A percentile compares a stretch with the other conserved stretches of the same genome.
phyloP scores from a whole-genome alignment of 2,888 invertebrate species.

The Sarcophaga rosellei region DNA sequence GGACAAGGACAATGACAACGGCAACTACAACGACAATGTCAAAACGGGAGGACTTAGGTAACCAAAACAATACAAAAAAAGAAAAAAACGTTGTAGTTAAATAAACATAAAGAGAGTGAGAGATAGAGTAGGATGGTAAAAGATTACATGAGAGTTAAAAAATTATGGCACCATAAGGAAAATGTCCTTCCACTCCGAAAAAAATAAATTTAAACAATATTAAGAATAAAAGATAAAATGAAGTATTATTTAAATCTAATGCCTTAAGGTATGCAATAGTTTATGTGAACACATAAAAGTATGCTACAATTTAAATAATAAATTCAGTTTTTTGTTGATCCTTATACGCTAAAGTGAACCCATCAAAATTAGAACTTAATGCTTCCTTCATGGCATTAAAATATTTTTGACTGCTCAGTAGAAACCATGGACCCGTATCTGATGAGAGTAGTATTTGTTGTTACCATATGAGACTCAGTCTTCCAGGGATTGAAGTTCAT shows the following conservation, averaged over 20 bases:
- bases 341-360: too few species aligned
- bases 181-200: neutral
- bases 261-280: neutral
- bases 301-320: neutral
- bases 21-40: neutral
- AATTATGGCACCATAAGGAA: conserved; percentile 62
- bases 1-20: neutral
- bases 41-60: neutral
- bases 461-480: too few species aligned
- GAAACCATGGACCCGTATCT: too few species aligned
- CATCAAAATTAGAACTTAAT: too few species aligned
- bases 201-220: neutral
- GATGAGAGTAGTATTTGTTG: too few species aligned
- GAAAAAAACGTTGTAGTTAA: conserved; percentile 47
- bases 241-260: neutral
- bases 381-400: too few species aligned
- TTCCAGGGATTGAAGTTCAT: too few species aligned
- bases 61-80: neutral
- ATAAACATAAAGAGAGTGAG: conserved; percentile 28
- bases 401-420: too few species aligned
- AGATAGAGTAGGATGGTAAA: conserved; percentile 2
- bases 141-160: conserved; percentile 54
- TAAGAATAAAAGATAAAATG: neutral
- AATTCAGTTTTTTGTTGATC: neutral
- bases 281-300: neutral